phyloP scores from a whole-genome alignment of 1,140 invertebrate species.

The Luehdorfia chinensis region DNA sequence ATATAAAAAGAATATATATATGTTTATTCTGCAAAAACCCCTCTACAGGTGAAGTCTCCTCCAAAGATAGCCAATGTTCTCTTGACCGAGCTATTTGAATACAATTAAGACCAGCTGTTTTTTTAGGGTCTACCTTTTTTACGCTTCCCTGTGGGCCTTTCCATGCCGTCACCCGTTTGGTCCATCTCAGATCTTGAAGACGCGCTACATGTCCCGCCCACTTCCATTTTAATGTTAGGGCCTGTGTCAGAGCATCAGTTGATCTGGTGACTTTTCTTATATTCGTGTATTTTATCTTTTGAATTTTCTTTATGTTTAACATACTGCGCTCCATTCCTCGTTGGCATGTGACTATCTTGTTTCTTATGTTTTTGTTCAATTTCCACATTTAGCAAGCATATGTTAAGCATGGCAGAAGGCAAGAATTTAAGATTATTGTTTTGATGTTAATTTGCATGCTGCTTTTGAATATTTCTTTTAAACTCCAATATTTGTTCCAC shows the following conservation, averaged over 20 bases:
- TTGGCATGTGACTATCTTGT: slow-evolving; percentile 12
- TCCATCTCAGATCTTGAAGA: too few relatives aligned
- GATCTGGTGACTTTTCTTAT: too few relatives aligned
- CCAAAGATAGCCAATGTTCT: slow-evolving; percentile 22
- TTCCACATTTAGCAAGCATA: slow-evolving; percentile 19
- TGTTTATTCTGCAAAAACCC: slow-evolving; percentile 20
- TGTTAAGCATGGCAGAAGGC: slow-evolving; percentile 11
- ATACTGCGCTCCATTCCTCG: slow-evolving; percentile 17
- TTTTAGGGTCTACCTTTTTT: slow-evolving; percentile 21
- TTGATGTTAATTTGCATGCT: slow-evolving; percentile 18
- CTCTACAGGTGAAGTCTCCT: slow-evolving; percentile 24
- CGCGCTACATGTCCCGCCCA: too few relatives aligned
- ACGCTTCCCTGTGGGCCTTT: too few relatives aligned
- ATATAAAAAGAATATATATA: too few relatives aligned
- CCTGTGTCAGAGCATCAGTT: too few relatives aligned
- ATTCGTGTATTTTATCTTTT: too few relatives aligned
- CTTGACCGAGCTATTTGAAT: slow-evolving; percentile 19
- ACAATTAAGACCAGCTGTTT: slow-evolving; percentile 21
- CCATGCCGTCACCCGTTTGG: too few relatives aligned
- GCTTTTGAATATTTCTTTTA: slow-evolving; percentile 21
- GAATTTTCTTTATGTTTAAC: slow-evolving; percentile 15
- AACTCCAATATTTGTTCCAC: slow-evolving; percentile 21
- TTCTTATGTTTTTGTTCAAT: slow-evolving; percentile 6
- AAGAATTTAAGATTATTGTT: slow-evolving; percentile 13
- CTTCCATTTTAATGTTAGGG: too few relatives aligned